Conservation (phyloP, 1,140 invertebrate genomes). For the Drosophila repletoides region DNA sequence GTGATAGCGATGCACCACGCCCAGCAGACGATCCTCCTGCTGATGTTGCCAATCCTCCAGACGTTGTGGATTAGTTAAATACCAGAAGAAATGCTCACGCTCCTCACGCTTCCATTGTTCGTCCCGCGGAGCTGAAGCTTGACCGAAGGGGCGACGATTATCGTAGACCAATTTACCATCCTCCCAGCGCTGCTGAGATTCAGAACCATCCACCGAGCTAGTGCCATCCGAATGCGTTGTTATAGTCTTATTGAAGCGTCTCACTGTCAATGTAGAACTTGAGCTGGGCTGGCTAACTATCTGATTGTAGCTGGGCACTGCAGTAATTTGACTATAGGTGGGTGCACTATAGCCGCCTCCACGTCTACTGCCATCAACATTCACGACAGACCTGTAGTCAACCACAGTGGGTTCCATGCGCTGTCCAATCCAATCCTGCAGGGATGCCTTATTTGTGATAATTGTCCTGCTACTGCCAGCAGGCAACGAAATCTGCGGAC, state of each 20-base stretch:
- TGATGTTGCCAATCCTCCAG: constrained; percentile 74
- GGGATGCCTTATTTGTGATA: constrained; percentile 40
- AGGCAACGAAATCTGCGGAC: constrained; percentile 13
- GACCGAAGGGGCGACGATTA: constrained; percentile 58
- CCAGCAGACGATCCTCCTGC: constrained; percentile 71
- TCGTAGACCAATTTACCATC: constrained; percentile 70
- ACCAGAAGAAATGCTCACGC: constrained; percentile 78
- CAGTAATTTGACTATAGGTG: constrained; percentile 15
- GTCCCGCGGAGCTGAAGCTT: constrained; percentile 46
- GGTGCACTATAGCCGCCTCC: neutral
- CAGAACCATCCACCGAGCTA: constrained; percentile 56
- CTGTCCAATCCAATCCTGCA: constrained; percentile 60
- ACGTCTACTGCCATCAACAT: constrained; percentile 17
- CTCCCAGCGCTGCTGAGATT: constrained; percentile 64
- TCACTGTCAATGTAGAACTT: constrained; percentile 50
- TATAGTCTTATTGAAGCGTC: constrained; percentile 61
- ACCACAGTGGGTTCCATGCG: constrained; percentile 66
- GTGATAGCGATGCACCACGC: constrained; percentile 62
- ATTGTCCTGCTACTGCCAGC: constrained; percentile 28
- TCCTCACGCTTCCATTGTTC: constrained; percentile 78
- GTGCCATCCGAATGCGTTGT: constrained; percentile 61
- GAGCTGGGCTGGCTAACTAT: constrained; percentile 10
- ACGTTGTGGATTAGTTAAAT: constrained; percentile 51
- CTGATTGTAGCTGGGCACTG: constrained; percentile 26
- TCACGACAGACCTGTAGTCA: constrained; percentile 62